Base-by-base conservation (phyloP, 1,140 invertebrate genomes). In the Conopomorpha cramerella region DNA sequence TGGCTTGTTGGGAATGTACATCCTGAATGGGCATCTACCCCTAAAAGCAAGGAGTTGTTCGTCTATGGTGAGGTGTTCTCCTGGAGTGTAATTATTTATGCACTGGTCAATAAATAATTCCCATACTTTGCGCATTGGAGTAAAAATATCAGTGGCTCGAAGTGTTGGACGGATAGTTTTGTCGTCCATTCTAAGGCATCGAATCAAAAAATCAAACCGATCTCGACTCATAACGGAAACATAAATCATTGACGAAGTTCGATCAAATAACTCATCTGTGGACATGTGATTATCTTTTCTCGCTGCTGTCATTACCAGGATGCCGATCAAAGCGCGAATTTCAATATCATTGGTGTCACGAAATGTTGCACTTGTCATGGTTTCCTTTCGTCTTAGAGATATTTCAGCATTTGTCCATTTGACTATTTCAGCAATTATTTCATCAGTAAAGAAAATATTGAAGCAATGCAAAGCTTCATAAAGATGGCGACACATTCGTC, bases 1-100 rank as follows among this genome's bases (percentile, higher is more conserved):
- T 2, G 55, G 57, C 41, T 68, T 68, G 30, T 52, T 52, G 6
- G 45, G 45, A 11, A 47, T 47, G 38, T 47, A 40, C 3, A 40
- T 39, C 7, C 45, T 30, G 37, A 43, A 43, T 10, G 33, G 18
- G 40, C 55, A 66, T 15, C 40, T 43, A 16, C 59, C 51, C 19
- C 56, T 30, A 39, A 47, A 43, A 11, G 38, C 39, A 0, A 47
- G 19, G 27, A 43, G 23, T 19, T 47, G 41, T 28, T 47, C 38
- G 36, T 47, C 38, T 11, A 43, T 34, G n/a, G 38, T 46, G 10
- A 42, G 8, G 8, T 43, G 2, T 30, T 15, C 15, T 30, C 38
- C 38, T 15, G 40, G 40, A 26, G 18, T 35, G 17, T 46, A 46
- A 14, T 39, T 32, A 6, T 18, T 18, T n/a, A 11, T 3, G 12